Percentiles rank a stretch among this genome's conserved stretches.
Conservation (phyloP, 2,797 vertebrate species). For the Mycteria americana region DNA sequence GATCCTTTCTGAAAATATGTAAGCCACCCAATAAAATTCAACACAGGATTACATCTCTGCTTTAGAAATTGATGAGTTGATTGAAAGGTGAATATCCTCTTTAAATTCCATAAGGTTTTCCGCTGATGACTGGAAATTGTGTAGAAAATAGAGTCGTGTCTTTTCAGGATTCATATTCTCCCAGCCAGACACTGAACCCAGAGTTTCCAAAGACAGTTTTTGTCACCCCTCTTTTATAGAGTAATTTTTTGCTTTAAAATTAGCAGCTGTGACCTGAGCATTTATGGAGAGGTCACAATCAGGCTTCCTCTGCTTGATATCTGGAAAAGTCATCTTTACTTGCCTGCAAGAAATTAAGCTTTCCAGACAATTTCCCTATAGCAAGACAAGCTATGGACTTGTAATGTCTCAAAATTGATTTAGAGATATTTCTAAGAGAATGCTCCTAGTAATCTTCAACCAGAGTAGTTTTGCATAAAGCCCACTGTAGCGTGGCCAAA, state of each 20-base stretch:
- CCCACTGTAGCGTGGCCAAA: neutral
- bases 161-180: neutral
- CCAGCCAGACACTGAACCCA: neutral
- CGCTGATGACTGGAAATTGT: neutral
- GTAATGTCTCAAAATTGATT: conserved; percentile 26
- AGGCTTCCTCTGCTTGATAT: neutral
- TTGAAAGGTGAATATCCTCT: neutral
- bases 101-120: neutral
- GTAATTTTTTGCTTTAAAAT: conserved; percentile 4
- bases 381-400: neutral
- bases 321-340: conserved; percentile 19
- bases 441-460: neutral
- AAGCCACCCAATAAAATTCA: neutral
- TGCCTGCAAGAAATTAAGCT: conserved; percentile 9
- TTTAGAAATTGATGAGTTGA: neutral
- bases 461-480: conserved; percentile 4
- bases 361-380: conserved; percentile 1
- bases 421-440: conserved; percentile 30
- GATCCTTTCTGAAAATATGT: neutral
- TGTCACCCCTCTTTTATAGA: neutral
- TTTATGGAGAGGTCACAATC: conserved; percentile 12
- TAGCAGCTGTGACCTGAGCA: neutral
- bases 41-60: neutral
- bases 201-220: neutral
- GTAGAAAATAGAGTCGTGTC: neutral